Evolutionary conservation across 2,113 vertebrate species (phyloP).

Genomic region (Oophaga pumilio): DNA sequence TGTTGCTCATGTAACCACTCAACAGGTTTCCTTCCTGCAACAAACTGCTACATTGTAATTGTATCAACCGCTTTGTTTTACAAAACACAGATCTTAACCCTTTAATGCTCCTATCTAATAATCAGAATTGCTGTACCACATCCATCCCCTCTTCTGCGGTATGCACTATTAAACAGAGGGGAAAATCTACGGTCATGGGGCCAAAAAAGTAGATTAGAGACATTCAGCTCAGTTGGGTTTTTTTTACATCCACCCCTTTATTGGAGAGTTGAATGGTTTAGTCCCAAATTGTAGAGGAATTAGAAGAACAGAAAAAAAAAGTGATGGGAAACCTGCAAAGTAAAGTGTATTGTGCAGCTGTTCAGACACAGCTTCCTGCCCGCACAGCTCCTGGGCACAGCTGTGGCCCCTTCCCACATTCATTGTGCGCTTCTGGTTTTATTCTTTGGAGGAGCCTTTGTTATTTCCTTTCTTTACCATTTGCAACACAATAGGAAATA

Average conservation of each 20-base stretch:
- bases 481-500: conserved; percentile 18
- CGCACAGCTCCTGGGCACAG: conserved; percentile 16
- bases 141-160: neutral
- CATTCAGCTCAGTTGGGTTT: neutral
- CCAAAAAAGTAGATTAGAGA: neutral
- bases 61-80: neutral
- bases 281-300: conserved; percentile 40
- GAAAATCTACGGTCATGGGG: neutral
- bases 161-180: neutral
- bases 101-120: neutral
- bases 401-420: neutral
- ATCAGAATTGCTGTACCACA: neutral
- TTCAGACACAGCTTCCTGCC: conserved; percentile 38
- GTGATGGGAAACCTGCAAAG: conserved; percentile 43
- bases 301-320: conserved; percentile 45
- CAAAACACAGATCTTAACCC: neutral
- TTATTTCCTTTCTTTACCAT: conserved; percentile 17
- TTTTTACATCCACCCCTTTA: neutral
- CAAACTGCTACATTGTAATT: neutral
- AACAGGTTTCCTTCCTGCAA: conserved; percentile 8
- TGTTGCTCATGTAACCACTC: neutral
- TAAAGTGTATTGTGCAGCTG: conserved; percentile 24
- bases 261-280: conserved; percentile 16
- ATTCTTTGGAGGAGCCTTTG: neutral
- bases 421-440: neutral